Evolutionary conservation across 2,113 vertebrate genomes (phyloP).

Genomic region (Siniperca chuatsi): DNA sequence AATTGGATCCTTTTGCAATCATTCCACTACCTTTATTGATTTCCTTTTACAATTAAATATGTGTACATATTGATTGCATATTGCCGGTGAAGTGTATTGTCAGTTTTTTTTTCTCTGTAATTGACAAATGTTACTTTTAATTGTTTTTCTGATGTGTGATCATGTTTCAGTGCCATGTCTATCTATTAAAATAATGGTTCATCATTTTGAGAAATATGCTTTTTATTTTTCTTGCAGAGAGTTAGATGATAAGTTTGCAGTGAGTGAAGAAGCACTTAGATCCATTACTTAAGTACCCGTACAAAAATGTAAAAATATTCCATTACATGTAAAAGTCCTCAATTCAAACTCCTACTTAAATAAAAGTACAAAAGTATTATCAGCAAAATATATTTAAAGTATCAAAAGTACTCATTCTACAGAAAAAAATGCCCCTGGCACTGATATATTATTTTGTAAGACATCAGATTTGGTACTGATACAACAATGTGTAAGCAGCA

Average conservation of each 20-base stretch:
- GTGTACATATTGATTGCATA: slow-evolving; percentile 4
- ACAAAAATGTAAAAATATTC: neutral
- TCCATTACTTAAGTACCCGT: neutral
- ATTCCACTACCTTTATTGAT: slow-evolving; percentile 13
- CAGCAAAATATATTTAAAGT: neutral
- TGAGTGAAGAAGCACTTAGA: neutral
- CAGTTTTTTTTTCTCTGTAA: neutral
- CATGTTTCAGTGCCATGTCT: slow-evolving; percentile 17
- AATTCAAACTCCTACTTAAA: neutral
- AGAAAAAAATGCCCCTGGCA: neutral
- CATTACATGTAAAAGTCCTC: neutral
- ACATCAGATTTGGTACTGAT: neutral
- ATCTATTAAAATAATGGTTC: slow-evolving; percentile 1
- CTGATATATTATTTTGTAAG: too few species aligned
- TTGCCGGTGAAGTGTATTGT: slow-evolving; percentile 2
- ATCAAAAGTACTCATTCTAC: neutral
- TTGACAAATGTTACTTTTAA: neutral
- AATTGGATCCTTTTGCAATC: neutral
- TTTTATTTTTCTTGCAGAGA: neutral
- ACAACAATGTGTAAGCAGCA: neutral
- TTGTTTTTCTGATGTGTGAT: neutral
- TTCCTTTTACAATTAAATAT: neutral
- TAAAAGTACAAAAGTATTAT: neutral
- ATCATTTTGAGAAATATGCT: neutral
- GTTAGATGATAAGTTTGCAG: neutral